phyloP scores from a whole-genome alignment of 1,140 invertebrate species.

The Triops cancriformis region DNA sequence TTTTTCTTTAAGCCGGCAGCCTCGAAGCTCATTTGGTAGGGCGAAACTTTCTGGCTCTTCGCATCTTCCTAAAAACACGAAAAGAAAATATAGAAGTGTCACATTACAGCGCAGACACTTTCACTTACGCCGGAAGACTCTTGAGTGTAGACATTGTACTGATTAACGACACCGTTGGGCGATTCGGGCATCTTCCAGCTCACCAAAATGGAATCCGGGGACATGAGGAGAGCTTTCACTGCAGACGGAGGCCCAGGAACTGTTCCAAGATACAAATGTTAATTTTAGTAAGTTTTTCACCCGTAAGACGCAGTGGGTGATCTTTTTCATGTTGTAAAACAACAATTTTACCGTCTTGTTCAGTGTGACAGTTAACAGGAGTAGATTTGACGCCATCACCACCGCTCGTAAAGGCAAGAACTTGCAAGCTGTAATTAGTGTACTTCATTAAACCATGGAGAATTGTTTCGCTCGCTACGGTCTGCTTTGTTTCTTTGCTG shows the following conservation, averaged over 20 bases:
- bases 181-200: constrained; percentile 86
- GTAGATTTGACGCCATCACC: constrained; percentile 88
- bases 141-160: constrained; percentile 86
- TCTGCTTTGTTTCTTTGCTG: constrained; percentile 82
- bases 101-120: background rate
- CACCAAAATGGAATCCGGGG: constrained; percentile 77
- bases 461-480: constrained; percentile 83
- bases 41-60: constrained; percentile 51
- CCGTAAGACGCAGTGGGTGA: background rate
- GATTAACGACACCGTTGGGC: constrained; percentile 84
- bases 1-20: constrained; percentile 71
- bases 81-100: background rate
- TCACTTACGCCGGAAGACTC: constrained; percentile 43
- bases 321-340: background rate
- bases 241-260: constrained; percentile 85
- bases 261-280: constrained; percentile 40
- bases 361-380: constrained; percentile 86
- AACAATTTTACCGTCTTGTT: constrained; percentile 72
- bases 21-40: constrained; percentile 63
- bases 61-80: constrained; percentile 31
- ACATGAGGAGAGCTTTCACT: constrained; percentile 87
- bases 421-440: constrained; percentile 95
- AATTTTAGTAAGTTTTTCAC: background rate
- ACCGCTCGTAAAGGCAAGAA: constrained; percentile 84
- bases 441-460: constrained; percentile 86